Base-by-base conservation (phyloP, 2,113 vertebrate genomes). In the Xiphophorus couchianus region DNA sequence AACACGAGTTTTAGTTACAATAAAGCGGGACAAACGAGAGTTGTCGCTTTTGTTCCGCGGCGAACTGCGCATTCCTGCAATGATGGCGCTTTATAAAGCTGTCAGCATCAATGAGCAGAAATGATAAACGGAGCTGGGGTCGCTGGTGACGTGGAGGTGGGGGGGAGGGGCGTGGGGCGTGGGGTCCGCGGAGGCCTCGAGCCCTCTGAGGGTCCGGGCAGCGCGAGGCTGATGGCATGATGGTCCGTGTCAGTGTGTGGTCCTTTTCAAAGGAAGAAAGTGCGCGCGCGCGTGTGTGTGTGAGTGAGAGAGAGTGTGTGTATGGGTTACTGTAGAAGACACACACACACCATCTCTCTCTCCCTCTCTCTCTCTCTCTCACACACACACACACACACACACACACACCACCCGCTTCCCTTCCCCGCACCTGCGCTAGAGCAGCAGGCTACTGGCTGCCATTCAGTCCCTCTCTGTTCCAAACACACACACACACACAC, bases 241-340 rank as follows among this genome's bases (percentile, higher is more conserved):
- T 96, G 97, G 95, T 95, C 82, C 71, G 82, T 96, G 96, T 95
- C 96, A 97, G 96, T 97, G 97, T 98, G 97, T 98, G 97, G 97
- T 97, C 97, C 89, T 94, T 96, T 96, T 96, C 95, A 96, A 89
- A 94, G 94, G 95, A 94, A 62, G 61, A 22, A 62, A 14, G 72
- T 28, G 76, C 17, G 75, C 29, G 70, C 13, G 78, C 17, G 77
- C 13, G 78, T 14, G 79, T 1, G 79, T 1, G 79, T 1, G 74
- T 4, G 80, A 12, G 42, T 28, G 67, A 13, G 60, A 9, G 60
- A 8, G 60, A 10, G 62, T 10, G 39, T 28, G 65, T 28, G 65
- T 27, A 51, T 63, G 79, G 28, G 80, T 33, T 64, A 33, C 69
- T 31, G 64, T 70, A 39, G 91, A 91, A 93, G 90, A 90, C 62